Evolutionary conservation across 35 echinoderm and acorn worm genomes (phyloP).

Genomic region (Acanthaster planci): DNA sequence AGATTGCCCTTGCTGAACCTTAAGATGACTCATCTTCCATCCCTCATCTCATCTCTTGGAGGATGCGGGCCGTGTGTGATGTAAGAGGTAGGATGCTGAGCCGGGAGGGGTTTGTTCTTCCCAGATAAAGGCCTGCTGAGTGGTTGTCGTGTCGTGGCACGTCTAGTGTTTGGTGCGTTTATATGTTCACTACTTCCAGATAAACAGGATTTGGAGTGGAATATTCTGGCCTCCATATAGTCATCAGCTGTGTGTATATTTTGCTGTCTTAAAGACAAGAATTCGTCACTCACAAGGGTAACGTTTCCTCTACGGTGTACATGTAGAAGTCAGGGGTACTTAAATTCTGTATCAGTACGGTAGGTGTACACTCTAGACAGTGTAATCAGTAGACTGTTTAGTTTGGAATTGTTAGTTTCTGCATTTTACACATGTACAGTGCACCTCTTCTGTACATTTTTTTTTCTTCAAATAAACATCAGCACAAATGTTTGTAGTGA

Average conservation of each 20-base stretch:
- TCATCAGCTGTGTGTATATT: background rate
- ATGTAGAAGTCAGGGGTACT: background rate
- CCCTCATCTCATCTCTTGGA: background rate
- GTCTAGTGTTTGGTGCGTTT: background rate
- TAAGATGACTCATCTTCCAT: conserved; percentile 15
- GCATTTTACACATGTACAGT: too few relatives aligned
- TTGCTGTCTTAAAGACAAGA: background rate
- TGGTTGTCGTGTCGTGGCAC: background rate
- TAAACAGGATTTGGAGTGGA: background rate
- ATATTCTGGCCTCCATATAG: background rate
- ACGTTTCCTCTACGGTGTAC: background rate
- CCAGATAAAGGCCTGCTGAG: background rate
- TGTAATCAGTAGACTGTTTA: too few relatives aligned
- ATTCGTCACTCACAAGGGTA: background rate
- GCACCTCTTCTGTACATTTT: too few relatives aligned
- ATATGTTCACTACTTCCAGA: background rate
- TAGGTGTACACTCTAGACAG: too few relatives aligned
- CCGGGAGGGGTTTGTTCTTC: background rate
- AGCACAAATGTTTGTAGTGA: too few relatives aligned
- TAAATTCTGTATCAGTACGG: too few relatives aligned
- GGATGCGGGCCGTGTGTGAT: background rate
- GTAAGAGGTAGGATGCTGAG: background rate
- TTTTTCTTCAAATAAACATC: too few relatives aligned
- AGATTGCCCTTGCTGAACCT: conserved; percentile 5
- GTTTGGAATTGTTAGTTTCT: too few relatives aligned